phyloP scores from a whole-genome alignment of 2,888 invertebrate genomes.

The Zygothrica quintamaculata region DNA sequence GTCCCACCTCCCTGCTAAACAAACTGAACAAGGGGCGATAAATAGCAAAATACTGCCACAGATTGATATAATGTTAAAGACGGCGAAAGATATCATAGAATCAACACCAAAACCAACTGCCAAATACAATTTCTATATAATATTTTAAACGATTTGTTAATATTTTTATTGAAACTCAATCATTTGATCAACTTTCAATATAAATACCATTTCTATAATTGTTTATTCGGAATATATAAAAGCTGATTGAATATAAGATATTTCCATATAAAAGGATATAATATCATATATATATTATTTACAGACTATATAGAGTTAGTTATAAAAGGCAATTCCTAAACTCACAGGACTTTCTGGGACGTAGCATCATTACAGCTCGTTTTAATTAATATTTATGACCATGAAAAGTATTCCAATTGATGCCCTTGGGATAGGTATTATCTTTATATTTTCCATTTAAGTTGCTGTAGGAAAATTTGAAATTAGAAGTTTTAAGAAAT shows the following conservation, averaged over 20 bases:
- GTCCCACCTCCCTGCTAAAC: slow-evolving; percentile 1
- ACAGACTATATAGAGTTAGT: no score
- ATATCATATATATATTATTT: no score
- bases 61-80: slow-evolving; percentile 57
- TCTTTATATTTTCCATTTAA: slow-evolving; percentile 44
- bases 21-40: slow-evolving; percentile 54
- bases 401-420: slow-evolving; percentile 30
- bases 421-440: slow-evolving; percentile 28
- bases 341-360: slow-evolving; percentile 15
- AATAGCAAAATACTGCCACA: slow-evolving; percentile 70
- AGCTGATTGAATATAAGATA: no score
- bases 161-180: slow-evolving; percentile 65
- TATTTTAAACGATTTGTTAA: slow-evolving; percentile 53
- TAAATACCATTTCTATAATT: not conserved
- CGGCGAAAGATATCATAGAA: slow-evolving; percentile 4
- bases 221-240: not conserved
- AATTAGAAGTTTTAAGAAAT: not conserved
- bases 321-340: no score
- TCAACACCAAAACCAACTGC: slow-evolving; percentile 1
- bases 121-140: slow-evolving; percentile 47
- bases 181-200: slow-evolving; percentile 29
- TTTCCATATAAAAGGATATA: no score
- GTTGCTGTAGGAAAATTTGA: slow-evolving; percentile 14
- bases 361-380: slow-evolving; percentile 41
- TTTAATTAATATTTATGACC: slow-evolving; percentile 37